Percentiles rank a stretch among this genome's conserved stretches.
Conservation (phyloP, 2,888 invertebrate genomes). For the Quadriops clusia region DNA sequence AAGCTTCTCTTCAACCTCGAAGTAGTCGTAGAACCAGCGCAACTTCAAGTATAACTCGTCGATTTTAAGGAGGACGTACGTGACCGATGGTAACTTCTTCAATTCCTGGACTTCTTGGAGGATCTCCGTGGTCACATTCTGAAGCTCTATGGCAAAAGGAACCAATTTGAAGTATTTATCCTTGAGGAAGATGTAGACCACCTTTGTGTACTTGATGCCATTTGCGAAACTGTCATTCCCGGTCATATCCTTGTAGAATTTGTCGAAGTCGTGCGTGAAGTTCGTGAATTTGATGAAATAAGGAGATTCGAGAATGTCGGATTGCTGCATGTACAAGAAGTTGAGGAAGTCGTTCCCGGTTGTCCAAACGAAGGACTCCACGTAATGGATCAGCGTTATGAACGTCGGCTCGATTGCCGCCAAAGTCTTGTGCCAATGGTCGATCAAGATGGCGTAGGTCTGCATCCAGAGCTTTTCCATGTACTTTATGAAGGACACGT, state of each 20-base stretch:
- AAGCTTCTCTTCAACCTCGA: constrained; percentile 57
- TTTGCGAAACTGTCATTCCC: constrained; percentile 69
- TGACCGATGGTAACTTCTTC: constrained; percentile 48
- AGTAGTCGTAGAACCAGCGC: constrained; percentile 65
- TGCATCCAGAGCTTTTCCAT: constrained; percentile 66
- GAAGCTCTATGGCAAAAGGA: constrained; percentile 55
- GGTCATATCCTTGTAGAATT: constrained; percentile 64
- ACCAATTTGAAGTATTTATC: constrained; percentile 55
- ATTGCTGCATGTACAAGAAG: constrained; percentile 68
- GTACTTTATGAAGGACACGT: constrained; percentile 55
- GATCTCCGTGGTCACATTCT: constrained; percentile 51
- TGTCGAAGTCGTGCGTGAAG: constrained; percentile 70
- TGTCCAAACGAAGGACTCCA: constrained; percentile 62
- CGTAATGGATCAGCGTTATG: constrained; percentile 61
- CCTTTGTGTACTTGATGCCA: constrained; percentile 59
- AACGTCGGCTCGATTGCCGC: constrained; percentile 68
- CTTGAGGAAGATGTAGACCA: constrained; percentile 53
- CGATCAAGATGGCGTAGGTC: constrained; percentile 47
- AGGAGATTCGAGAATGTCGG: constrained; percentile 66
- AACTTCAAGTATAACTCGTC: constrained; percentile 51
- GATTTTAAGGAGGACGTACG: constrained; percentile 43
- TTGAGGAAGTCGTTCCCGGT: constrained; percentile 64
- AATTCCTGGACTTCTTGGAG: constrained; percentile 48
- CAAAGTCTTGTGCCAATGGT: constrained; percentile 62
- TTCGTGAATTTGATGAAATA: constrained; percentile 71